Base-by-base conservation (phyloP, 2,797 vertebrate species). In the Benthosema pterotum region DNA sequence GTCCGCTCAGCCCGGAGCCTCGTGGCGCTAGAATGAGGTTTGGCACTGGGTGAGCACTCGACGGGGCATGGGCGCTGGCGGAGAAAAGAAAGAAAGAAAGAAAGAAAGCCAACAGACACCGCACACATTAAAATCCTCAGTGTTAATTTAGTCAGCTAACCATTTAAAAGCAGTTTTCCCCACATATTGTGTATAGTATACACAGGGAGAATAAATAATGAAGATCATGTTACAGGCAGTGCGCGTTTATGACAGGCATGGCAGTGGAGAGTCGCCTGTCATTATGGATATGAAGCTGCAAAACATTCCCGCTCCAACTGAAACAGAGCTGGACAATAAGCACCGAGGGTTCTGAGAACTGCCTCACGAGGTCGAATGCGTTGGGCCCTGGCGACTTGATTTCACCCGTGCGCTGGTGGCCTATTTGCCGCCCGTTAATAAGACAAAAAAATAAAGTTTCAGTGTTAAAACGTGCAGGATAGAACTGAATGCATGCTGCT, bases 1-100 rank as follows among this genome's bases (percentile, higher is more conserved):
- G 53, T 52, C 38, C 13, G 56, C 43, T 71, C 55, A 53, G 56
- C 57, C 51, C 63, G 61, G 61, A 61, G 65, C 56, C 60, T 45
- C 32, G 4, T 57, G 61, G 57, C 22, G 65, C 67, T 64, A 61
- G 71, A 77, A 60, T 74, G 57, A 55, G 67, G 70, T 87, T 89
- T 89, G 89, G 88, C 89, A 88, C 87, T 72, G 67, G 59, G 79
- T 78, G 75, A 67, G 63, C 55, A 78, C 71, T 74, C 63, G 67
- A 57, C 58, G 58, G 72, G 15, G 62, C 3, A 42, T 38, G 67
- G 62, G 77, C 57, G 54, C 46, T 66, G 52, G 28, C 53, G 62
- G 51, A 13, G n/a, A 53, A 57, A 69, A 67, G 42, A 63, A 53
- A 54, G 38, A 15, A 46, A 46, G 13, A 42, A 15, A 15, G 32